These are phyloP conservation scores for Ranitomeya variabilis DNA, from an alignment of 2,113 vertebrate species.

Conservation along the genomic window DNA sequence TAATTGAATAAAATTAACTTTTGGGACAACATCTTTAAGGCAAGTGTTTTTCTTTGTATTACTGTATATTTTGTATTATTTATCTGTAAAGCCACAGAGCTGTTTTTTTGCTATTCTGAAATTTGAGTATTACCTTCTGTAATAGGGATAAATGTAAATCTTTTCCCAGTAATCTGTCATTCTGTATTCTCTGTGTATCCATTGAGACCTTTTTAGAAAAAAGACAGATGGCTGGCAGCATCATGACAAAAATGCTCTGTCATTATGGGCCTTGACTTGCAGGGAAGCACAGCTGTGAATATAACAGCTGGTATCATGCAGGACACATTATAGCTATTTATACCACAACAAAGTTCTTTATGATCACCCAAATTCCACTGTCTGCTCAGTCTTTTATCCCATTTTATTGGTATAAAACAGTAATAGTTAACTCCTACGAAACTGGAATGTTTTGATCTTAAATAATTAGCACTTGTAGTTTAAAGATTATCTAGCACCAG, in stretches of 20 bases:
- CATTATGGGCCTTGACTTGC: constrained; percentile 22
- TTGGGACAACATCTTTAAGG: too few relatives aligned
- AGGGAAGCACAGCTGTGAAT: constrained; percentile 13
- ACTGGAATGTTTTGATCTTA: too few relatives aligned
- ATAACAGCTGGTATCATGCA: constrained; percentile 41
- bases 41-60: not conserved
- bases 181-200: not conserved
- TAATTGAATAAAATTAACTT: too few relatives aligned
- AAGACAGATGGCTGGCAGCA: constrained; percentile 39
- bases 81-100: not conserved
- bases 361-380: not conserved
- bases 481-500: too few relatives aligned
- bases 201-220: constrained; percentile 8
- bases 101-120: not conserved
- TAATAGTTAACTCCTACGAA: not conserved
- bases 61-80: not conserved
- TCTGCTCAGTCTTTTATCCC: not conserved
- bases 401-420: not conserved
- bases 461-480: too few relatives aligned
- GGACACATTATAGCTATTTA: constrained; percentile 47
- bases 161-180: not conserved
- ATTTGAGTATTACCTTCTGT: not conserved
- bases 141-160: not conserved
- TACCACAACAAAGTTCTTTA: not conserved
- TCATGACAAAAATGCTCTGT: constrained; percentile 35